Conservation (phyloP, 2,113 vertebrate genomes). For the Rafetus swinhoei region DNA sequence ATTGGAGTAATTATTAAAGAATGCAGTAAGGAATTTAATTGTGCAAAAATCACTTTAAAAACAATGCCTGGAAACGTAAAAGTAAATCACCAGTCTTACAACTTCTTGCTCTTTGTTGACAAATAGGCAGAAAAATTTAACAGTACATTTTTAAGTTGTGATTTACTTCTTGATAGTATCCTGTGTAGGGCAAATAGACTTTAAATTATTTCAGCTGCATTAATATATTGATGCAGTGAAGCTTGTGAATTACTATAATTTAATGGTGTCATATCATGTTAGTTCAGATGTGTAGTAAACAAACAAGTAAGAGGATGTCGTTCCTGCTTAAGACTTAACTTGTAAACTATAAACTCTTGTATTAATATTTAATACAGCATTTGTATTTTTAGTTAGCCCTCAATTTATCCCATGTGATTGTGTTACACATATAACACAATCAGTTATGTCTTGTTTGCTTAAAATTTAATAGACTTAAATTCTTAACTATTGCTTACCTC, state of each 20-base stretch:
- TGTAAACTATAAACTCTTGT: background rate
- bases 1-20: background rate
- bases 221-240: background rate
- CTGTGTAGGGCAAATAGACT: background rate
- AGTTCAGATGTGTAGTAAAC: background rate
- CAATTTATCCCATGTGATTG: background rate
- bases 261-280: background rate
- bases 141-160: background rate
- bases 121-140: background rate
- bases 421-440: background rate
- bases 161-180: background rate
- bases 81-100: background rate
- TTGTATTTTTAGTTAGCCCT: background rate
- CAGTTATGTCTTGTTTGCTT: background rate
- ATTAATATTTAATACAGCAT: background rate
- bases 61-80: background rate
- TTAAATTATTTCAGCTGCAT: background rate
- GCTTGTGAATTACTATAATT: background rate
- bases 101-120: background rate
- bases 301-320: background rate
- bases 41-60: background rate
- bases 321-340: background rate
- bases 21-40: fast-evolving
- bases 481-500: background rate
- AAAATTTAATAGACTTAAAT: background rate